Conservation (phyloP, 2,888 invertebrate species). For the Drosophila ezoana region DNA sequence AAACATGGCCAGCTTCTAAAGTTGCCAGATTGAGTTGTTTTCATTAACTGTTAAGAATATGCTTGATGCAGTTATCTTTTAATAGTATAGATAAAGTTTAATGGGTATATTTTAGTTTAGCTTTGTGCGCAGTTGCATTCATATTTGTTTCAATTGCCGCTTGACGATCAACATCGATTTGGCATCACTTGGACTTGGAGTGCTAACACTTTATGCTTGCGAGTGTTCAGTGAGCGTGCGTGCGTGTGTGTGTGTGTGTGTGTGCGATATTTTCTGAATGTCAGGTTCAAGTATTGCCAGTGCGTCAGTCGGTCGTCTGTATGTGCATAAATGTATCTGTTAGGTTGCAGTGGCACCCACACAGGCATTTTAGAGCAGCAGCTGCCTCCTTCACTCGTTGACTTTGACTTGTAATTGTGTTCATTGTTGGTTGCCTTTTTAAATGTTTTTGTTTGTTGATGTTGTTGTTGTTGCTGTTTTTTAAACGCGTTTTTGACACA, state of each 20-base stretch:
- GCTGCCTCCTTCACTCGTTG: conserved; percentile 55
- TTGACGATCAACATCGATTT: conserved; percentile 52
- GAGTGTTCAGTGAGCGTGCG: neutral
- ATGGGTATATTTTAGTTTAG: conserved; percentile 29
- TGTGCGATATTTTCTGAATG: conserved; percentile 60
- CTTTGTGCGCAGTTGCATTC: neutral
- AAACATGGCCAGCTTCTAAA: no score
- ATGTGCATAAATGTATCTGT: conserved; percentile 13
- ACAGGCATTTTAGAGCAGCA: conserved; percentile 43
- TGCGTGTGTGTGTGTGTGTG: neutral
- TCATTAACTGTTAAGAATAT: no score
- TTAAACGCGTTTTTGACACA: conserved; percentile 32
- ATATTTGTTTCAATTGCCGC: conserved; percentile 47
- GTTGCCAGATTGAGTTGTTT: no score
- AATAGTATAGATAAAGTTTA: neutral
- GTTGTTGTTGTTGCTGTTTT: conserved; percentile 20
- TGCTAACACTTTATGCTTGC: conserved; percentile 56
- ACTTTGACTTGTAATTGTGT: conserved; percentile 76
- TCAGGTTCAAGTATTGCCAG: conserved; percentile 74
- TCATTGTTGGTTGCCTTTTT: conserved; percentile 44
- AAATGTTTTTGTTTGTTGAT: conserved; percentile 12
- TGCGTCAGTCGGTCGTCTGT: conserved; percentile 49
- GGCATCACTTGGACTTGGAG: conserved; percentile 50
- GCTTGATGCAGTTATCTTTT: no score
- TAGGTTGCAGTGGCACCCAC: conserved; percentile 60